phyloP scores from a whole-genome alignment of 2,797 vertebrate species.

The Hypotaenidia philippensis region DNA sequence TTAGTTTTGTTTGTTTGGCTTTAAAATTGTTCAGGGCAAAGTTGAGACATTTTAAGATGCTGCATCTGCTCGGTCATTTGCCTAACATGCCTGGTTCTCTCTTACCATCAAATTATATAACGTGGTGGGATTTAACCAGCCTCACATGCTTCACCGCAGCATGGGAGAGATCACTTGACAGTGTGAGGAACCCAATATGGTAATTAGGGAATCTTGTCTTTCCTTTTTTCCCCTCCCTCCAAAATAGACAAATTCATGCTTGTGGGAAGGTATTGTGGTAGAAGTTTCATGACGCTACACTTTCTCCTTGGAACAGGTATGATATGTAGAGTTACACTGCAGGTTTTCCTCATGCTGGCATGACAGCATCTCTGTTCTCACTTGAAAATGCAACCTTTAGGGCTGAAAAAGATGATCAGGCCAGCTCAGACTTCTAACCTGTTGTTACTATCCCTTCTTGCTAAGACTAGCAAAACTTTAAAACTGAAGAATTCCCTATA shows the following conservation, averaged over 20 bases:
- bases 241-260: neutral
- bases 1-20: neutral
- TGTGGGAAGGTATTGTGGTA: neutral
- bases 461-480: neutral
- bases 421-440: neutral
- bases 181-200: neutral
- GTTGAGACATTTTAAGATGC: neutral
- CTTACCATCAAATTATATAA: neutral
- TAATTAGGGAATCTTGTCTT: neutral
- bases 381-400: neutral
- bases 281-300: neutral
- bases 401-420: neutral
- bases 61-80: neutral
- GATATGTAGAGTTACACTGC: accelerated
- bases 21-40: neutral
- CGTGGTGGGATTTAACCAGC: neutral
- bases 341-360: accelerated
- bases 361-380: neutral
- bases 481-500: neutral
- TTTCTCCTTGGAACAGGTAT: neutral
- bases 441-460: neutral
- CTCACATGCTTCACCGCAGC: constrained; percentile 4
- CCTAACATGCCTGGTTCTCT: neutral
- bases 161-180: constrained; percentile 28
- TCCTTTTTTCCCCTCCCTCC: neutral